Evolutionary conservation across 1,140 invertebrate species (phyloP), one percentile per base, ranked within the genome.

Genomic region (Drosophila sulfurigaster): DNA sequence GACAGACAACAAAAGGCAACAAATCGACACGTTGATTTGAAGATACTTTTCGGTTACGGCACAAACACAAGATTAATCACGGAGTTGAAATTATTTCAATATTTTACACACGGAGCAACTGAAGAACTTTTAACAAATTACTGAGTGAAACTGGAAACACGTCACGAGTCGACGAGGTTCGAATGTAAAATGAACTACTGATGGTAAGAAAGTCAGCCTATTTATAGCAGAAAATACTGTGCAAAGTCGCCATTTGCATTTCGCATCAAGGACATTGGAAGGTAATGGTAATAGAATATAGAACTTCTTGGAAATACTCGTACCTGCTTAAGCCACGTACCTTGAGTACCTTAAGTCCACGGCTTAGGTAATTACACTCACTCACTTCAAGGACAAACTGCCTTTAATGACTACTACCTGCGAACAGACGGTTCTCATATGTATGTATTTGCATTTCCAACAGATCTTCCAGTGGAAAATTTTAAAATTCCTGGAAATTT

Each of bases 11-110:
- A 54, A 6, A 54, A 28, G 7, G 8, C 30, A 35, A 15, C 13
- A 10, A 54, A 30, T 54, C 51, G 51, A 30, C 51, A 54, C 30
- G 51, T 54, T 13, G n/a, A 35, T 32, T 32, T 13, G 11, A 15
- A 54, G n/a, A 54, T 54, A 32, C 30, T 52, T 30, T 52, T 32
- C 11, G 13, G 51, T 54, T 35, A 54, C 30, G 51, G 51, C n/a
- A 54, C 51, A 35, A 54, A 35, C 30, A 13, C n/a, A 32, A 54
- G 25, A 15, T 8, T 13, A 13, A 54, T 52, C 49, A 35, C 51
- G n/a, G 30, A 35, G 30, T 11, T 10, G 28, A n/a, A 11, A 38
- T 38, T 10, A 52, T 13, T 43, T 43, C 41, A 13, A 49, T 28
- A 28, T 13, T 13, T 32, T 30, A 5, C 20, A 49, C 15, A 49